phyloP scores from a whole-genome alignment of 1,140 invertebrate genomes.

The Drosophila kepulauana region DNA sequence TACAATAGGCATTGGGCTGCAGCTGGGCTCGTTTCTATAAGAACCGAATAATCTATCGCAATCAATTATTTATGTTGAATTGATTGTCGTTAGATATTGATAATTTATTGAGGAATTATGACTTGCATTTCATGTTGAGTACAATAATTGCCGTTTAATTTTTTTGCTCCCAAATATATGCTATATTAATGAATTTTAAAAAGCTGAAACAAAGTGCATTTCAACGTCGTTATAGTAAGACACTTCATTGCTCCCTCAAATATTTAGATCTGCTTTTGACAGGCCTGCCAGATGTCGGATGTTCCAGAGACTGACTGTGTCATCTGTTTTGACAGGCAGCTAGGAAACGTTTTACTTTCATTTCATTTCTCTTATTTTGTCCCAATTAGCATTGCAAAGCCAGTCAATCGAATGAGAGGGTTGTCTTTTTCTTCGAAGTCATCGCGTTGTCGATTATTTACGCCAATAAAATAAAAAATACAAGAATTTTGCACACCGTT shows the following conservation, averaged over 20 bases:
- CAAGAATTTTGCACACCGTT: neutral
- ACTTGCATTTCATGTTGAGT: neutral
- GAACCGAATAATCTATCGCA: too few relatives aligned
- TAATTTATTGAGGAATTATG: too few relatives aligned
- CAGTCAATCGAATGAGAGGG: neutral
- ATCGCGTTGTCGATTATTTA: neutral
- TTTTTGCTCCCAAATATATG: neutral
- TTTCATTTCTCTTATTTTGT: neutral
- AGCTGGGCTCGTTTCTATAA: too few relatives aligned
- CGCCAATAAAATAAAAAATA: slow-evolving; percentile 1
- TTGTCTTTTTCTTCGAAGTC: neutral
- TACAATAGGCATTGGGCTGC: too few relatives aligned
- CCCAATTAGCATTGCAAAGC: slow-evolving; percentile 20
- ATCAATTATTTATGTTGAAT: neutral
- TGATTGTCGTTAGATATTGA: neutral
- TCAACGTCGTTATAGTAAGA: neutral
- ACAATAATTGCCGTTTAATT: neutral
- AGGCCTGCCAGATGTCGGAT: neutral
- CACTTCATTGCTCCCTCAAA: neutral
- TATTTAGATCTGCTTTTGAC: slow-evolving; percentile 6
- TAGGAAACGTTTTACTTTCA: slow-evolving; percentile 12
- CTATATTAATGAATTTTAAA: neutral
- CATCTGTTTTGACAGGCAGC: slow-evolving; percentile 19
- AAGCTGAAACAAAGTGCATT: neutral
- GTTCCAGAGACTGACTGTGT: neutral